A percentile compares a stretch with the other conserved stretches of the same genome.
Evolutionary conservation across 2,797 vertebrate species (phyloP).

Genomic region (Echeneis naucrates): DNA sequence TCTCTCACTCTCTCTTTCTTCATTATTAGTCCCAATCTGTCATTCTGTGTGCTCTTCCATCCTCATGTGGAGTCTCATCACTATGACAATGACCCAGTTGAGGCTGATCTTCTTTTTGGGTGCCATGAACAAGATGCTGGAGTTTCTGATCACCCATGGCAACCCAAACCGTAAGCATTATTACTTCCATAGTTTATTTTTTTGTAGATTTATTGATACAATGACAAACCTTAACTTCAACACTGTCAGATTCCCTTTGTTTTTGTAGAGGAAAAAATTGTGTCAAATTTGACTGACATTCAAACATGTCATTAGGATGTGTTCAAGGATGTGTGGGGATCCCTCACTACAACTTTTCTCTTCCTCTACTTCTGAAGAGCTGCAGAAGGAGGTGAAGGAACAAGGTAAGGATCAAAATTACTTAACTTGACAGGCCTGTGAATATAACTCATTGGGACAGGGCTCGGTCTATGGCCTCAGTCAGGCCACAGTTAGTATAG

Average conservation of each 20-base stretch:
- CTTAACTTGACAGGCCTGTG: too few relatives aligned
- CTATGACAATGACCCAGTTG: constrained; percentile 92
- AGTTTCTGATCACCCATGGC: constrained; percentile 83
- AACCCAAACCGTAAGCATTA: constrained; percentile 76
- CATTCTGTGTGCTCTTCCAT: constrained; percentile 87
- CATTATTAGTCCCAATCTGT: constrained; percentile 57
- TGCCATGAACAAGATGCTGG: constrained; percentile 92
- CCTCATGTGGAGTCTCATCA: constrained; percentile 90
- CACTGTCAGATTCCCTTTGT: neutral
- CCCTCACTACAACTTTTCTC: constrained; percentile 23
- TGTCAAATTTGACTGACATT: neutral
- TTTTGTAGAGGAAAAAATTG: neutral
- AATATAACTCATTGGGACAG: neutral
- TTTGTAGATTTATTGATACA: neutral
- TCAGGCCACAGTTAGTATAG: too few relatives aligned
- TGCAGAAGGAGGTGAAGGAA: constrained; percentile 66
- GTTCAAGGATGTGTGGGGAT: neutral
- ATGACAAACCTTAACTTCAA: neutral
- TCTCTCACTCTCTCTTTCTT: neutral
- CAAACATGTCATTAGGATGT: neutral
- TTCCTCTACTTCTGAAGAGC: constrained; percentile 75
- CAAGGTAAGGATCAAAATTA: constrained; percentile 79
- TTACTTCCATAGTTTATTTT: neutral
- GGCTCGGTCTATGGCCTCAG: neutral
- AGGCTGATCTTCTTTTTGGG: constrained; percentile 94